A percentile compares a stretch with the other conserved stretches of the same genome.
These are phyloP conservation scores for Hemiprocne comata DNA, from an alignment of 2,113 vertebrate genomes.

Conservation along the genomic window DNA sequence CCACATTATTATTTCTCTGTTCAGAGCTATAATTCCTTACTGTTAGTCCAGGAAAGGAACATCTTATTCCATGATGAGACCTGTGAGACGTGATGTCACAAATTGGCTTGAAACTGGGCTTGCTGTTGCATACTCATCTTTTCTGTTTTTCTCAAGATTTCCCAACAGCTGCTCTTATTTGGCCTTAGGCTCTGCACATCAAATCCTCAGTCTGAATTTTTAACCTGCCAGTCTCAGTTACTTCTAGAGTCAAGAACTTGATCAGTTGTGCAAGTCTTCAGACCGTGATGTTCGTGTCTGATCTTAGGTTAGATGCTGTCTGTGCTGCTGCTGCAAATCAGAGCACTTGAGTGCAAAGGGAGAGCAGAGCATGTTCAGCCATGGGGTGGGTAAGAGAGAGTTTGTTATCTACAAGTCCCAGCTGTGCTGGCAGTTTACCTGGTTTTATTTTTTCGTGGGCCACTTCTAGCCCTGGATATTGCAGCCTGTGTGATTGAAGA, in stretches of 20 bases:
- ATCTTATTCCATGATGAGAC: background rate
- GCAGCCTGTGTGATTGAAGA: background rate
- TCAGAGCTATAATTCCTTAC: background rate
- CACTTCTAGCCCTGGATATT: background rate
- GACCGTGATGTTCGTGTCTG: rapidly evolving
- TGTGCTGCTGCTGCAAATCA: background rate
- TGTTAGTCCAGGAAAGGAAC: background rate
- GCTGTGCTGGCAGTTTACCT: background rate
- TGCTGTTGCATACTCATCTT: background rate
- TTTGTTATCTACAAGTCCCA: background rate
- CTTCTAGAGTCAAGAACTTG: background rate
- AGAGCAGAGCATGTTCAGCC: background rate
- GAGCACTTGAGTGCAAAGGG: background rate
- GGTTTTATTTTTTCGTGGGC: background rate
- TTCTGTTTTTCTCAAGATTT: background rate
- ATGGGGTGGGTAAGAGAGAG: background rate
- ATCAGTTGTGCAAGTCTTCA: rapidly evolving
- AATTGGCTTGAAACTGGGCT: background rate
- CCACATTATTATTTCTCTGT: background rate
- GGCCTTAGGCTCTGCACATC: background rate
- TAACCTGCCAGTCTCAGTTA: background rate
- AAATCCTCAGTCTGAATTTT: background rate
- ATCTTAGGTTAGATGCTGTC: background rate
- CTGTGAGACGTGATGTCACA: background rate
- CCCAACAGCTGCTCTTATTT: background rate